Conservation (phyloP, 1,140 invertebrate genomes). For the Eriosoma lanigerum region DNA sequence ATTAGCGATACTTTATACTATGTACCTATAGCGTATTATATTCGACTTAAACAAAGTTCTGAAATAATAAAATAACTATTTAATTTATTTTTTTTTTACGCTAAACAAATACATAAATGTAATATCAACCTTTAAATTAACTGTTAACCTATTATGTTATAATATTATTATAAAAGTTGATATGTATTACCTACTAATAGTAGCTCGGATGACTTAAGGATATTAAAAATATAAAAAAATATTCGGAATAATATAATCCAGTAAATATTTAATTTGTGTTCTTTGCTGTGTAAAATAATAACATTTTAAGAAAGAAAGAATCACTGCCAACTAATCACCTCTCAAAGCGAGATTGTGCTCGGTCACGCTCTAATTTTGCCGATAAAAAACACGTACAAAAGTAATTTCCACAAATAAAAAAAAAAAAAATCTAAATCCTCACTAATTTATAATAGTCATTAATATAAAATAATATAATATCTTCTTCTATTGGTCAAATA, state of each 20-base stretch:
- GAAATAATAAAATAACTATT: too few relatives aligned
- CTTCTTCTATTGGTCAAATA: neutral
- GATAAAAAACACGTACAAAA: conserved; percentile 8
- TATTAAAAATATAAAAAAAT: too few relatives aligned
- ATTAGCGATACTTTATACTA: too few relatives aligned
- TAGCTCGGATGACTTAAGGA: too few relatives aligned
- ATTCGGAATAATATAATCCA: neutral
- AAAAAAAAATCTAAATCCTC: neutral
- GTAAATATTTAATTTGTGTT: neutral
- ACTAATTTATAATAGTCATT: conserved; percentile 3
- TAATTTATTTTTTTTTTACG: too few relatives aligned
- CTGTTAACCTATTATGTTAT: too few relatives aligned
- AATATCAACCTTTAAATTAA: too few relatives aligned
- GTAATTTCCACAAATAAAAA: conserved; percentile 10
- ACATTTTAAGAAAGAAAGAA: neutral
- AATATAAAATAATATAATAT: neutral
- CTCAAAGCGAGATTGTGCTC: neutral
- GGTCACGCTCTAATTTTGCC: conserved; percentile 49
- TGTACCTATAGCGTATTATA: too few relatives aligned
- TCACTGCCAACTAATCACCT: neutral
- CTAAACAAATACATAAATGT: too few relatives aligned
- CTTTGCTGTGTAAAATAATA: neutral
- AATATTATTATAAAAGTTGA: too few relatives aligned
- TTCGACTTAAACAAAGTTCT: too few relatives aligned
- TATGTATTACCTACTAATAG: too few relatives aligned